Conservation (phyloP, 64 coral and sea anemone species). For the Actinia tenebrosa region DNA sequence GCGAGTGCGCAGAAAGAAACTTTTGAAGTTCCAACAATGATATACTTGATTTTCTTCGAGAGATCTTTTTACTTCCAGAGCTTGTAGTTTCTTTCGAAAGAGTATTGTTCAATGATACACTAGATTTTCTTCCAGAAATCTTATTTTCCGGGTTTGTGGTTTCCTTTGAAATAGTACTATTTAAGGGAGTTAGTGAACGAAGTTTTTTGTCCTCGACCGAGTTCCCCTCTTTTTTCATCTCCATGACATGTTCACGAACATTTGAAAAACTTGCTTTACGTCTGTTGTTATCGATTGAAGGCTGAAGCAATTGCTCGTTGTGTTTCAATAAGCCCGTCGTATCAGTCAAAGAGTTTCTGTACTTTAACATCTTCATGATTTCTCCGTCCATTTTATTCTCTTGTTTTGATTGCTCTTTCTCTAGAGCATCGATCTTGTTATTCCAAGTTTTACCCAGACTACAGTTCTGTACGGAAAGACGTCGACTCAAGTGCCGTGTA, state of each 20-base stretch:
- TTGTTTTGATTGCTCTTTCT: not conserved
- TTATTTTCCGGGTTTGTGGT: not conserved
- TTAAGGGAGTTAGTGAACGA: not conserved
- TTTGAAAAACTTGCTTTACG: not conserved
- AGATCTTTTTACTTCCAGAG: not conserved
- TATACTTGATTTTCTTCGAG: not conserved
- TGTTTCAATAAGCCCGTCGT: not conserved
- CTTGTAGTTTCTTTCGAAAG: not conserved
- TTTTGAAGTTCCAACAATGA: constrained; percentile 11
- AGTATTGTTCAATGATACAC: not conserved
- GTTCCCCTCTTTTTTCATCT: not conserved
- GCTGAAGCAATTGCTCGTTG: not conserved
- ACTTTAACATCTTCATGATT: not conserved
- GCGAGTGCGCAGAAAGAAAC: not conserved
- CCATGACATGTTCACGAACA: not conserved
- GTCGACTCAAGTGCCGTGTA: not conserved
- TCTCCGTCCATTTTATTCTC: not conserved
- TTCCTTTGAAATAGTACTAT: not conserved
- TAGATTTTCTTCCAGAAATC: not conserved
- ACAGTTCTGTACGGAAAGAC: not conserved
- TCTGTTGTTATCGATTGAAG: not conserved
- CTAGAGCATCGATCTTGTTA: not conserved
- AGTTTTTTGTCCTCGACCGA: not conserved
- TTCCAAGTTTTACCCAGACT: not conserved
- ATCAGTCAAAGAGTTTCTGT: not conserved